Percentiles rank a stretch among this genome's conserved stretches.
Evolutionary conservation across 2,113 vertebrate species (phyloP).

Genomic region (Struthio camelus): DNA sequence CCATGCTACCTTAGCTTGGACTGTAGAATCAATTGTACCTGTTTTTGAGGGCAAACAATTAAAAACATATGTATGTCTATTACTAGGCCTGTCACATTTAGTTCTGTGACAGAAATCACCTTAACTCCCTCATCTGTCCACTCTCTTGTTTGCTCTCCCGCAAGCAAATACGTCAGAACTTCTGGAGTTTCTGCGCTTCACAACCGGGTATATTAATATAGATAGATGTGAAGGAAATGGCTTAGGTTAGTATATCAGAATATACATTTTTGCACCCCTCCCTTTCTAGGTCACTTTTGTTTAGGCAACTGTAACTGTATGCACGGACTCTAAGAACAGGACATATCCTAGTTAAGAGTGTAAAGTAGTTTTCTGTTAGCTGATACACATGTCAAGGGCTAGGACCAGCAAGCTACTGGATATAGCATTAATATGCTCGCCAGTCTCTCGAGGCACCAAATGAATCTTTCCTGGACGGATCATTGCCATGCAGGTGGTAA

Average conservation of each 20-base stretch:
- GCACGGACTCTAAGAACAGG: neutral
- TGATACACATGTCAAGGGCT: neutral
- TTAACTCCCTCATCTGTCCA: neutral
- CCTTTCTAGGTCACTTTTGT: neutral
- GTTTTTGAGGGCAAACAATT: neutral
- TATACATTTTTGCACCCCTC: neutral
- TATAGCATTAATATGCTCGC: neutral
- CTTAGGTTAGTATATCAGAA: neutral
- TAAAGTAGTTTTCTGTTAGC: neutral
- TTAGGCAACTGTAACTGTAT: neutral
- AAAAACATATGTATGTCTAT: neutral
- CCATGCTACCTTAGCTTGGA: neutral
- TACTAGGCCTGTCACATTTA: neutral
- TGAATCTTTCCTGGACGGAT: neutral
- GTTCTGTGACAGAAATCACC: neutral
- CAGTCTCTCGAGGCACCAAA: neutral
- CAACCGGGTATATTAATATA: neutral
- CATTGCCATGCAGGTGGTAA: neutral
- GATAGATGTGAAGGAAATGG: neutral
- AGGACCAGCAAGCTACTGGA: neutral
- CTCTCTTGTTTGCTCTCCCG: neutral
- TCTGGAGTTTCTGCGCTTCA: neutral
- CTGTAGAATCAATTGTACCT: neutral
- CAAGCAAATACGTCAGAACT: neutral
- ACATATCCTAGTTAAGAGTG: neutral